phyloP scores from a whole-genome alignment of 2,797 vertebrate genomes.

The Danionella dracula region DNA sequence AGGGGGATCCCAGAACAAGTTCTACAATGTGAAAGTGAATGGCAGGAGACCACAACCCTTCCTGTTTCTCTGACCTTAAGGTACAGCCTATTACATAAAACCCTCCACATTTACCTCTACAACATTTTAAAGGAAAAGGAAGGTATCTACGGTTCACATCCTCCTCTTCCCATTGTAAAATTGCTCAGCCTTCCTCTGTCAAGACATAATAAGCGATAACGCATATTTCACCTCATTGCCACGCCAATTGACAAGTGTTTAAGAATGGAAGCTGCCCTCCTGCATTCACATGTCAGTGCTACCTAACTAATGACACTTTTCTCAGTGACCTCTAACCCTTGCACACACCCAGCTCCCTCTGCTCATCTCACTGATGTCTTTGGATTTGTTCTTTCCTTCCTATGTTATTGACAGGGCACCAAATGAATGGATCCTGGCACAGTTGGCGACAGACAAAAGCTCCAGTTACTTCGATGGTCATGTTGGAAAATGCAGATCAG shows the following conservation, averaged over 20 bases:
- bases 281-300: slow-evolving; percentile 41
- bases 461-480: not conserved
- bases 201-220: slow-evolving; percentile 33
- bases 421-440: slow-evolving; percentile 5
- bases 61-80: slow-evolving; percentile 32
- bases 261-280: slow-evolving; percentile 32
- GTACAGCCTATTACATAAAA: not conserved
- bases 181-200: slow-evolving; percentile 15
- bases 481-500: not conserved
- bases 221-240: slow-evolving; percentile 39
- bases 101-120: not conserved
- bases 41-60: slow-evolving; percentile 8
- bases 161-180: slow-evolving; percentile 32
- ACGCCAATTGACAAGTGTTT: slow-evolving; percentile 42
- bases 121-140: slow-evolving; percentile 24
- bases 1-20: too few species aligned
- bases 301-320: slow-evolving; percentile 39
- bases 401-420: slow-evolving; percentile 7
- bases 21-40: not conserved
- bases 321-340: slow-evolving; percentile 25
- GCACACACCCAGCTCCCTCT: slow-evolving; percentile 23
- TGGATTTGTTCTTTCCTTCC: slow-evolving; percentile 6
- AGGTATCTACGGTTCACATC: slow-evolving; percentile 31
- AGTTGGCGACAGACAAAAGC: not conserved
- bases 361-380: slow-evolving; percentile 26